Conservation (phyloP, 1,140 invertebrate genomes). For the Rhyzopertha dominica region DNA sequence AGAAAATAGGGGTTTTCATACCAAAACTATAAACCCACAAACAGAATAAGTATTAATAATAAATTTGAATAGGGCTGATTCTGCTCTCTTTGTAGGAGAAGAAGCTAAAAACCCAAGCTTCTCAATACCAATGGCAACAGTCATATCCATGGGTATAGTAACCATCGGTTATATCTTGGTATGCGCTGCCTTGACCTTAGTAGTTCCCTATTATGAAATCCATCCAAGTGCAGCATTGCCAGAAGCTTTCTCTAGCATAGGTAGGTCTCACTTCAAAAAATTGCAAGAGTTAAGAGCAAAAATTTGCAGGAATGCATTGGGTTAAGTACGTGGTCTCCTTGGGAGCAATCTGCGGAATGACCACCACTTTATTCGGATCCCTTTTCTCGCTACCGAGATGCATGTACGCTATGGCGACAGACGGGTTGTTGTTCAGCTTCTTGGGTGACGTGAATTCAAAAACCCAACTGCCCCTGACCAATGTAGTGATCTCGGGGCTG, state of each 20-base stretch:
- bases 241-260: slow-evolving; percentile 69
- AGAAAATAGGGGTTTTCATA: too few species aligned
- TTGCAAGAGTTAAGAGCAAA: too few species aligned
- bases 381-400: slow-evolving; percentile 75
- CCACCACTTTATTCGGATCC: slow-evolving; percentile 77
- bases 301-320: slow-evolving; percentile 69
- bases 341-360: slow-evolving; percentile 87
- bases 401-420: slow-evolving; percentile 84
- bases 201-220: slow-evolving; percentile 73
- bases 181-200: slow-evolving; percentile 72
- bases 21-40: too few species aligned
- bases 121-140: slow-evolving; percentile 77
- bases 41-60: too few species aligned
- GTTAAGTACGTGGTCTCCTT: slow-evolving; percentile 83
- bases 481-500: slow-evolving; percentile 73
- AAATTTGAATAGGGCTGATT: too few species aligned
- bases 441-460: slow-evolving; percentile 68
- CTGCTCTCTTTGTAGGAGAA: too few species aligned
- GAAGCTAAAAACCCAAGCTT: slow-evolving; percentile 74
- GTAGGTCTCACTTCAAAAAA: too few species aligned
- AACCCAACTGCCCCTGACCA: slow-evolving; percentile 77
- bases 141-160: slow-evolving; percentile 73
- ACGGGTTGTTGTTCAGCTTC: slow-evolving; percentile 79
- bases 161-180: slow-evolving; percentile 77
- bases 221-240: slow-evolving; percentile 76